phyloP scores from a whole-genome alignment of 2,888 invertebrate species.

The Lamellibrachia columna region DNA sequence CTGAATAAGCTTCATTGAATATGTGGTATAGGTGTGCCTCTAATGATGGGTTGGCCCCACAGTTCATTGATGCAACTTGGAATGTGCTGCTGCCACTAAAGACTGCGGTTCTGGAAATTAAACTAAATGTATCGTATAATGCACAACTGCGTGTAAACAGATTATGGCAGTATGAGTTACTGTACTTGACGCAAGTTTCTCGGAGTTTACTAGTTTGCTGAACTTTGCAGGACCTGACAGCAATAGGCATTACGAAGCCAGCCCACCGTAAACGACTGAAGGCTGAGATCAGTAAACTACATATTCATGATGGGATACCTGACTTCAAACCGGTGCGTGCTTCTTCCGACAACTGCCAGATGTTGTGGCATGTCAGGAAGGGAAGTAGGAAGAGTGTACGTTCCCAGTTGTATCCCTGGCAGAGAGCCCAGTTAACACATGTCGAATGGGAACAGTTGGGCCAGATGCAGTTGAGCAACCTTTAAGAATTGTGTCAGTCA shows the following conservation, averaged over 20 bases:
- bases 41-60: no score
- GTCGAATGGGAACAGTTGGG: neutral
- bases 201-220: neutral
- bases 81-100: no score
- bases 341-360: neutral
- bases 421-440: neutral
- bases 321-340: constrained; percentile 70
- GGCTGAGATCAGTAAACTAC: constrained; percentile 92
- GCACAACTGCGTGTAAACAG: neutral
- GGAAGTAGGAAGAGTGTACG: neutral
- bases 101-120: no score
- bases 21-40: no score
- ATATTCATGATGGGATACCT: constrained; percentile 92
- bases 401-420: neutral
- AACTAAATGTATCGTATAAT: no score
- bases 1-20: no score
- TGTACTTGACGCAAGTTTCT: neutral
- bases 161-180: neutral
- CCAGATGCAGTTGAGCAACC: neutral
- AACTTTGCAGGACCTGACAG: constrained; percentile 70
- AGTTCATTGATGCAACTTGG: no score
- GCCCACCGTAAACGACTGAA: constrained; percentile 95
- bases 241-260: constrained; percentile 90
- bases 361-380: neutral
- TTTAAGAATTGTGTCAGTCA: neutral